Evolutionary conservation across 1,140 invertebrate genomes (phyloP), one percentile per base, ranked within the genome.

Genomic region (Zeugodacus cucurbitae): DNA sequence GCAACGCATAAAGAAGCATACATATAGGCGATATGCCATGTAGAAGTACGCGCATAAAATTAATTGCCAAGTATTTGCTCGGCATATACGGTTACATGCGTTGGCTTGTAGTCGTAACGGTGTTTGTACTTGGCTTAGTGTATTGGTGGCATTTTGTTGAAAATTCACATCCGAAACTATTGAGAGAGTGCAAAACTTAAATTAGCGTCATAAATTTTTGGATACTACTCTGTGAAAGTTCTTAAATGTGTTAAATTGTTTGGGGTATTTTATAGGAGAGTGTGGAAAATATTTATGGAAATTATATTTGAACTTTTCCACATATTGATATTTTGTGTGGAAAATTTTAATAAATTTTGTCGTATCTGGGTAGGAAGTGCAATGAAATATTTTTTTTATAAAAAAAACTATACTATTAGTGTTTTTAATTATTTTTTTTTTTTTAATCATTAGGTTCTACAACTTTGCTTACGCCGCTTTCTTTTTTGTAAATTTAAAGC

Each of bases 131-230:
- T 17, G 64, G 59, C 5, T 54, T 5, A 32, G 26, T 67, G 64
- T 67, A 67, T 26, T 32, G n/a, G 64, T 32, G 64, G 22, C 22
- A 14, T 29, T 70, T 37, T 7, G 70, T 26, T 8, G 32, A 74
- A 74, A 74, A 41, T 74, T 82, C 74, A 34, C 37, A 48, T 14
- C 74, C 10, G 48, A 82, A 82, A 82, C 74, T 82, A 82, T 82
- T 82, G 41, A 82, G 74, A 82, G 74, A 48, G 74, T 29, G 22
- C 41, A 82, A 82, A 82, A 82, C 37, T 48, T 82, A 26, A 82
- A 82, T 82, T 82, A 82, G 74, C 74, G 74, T 82, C 48, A 82
- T 82, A 82, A 82, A 82, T 82, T 82, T 82, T 82, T 82, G 74
- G 74, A 82, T 82, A 41, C 74, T 82, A 82, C 41, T 48, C 26